Conservation (phyloP, 1,140 invertebrate species). For the Cecropterus lyciades region DNA sequence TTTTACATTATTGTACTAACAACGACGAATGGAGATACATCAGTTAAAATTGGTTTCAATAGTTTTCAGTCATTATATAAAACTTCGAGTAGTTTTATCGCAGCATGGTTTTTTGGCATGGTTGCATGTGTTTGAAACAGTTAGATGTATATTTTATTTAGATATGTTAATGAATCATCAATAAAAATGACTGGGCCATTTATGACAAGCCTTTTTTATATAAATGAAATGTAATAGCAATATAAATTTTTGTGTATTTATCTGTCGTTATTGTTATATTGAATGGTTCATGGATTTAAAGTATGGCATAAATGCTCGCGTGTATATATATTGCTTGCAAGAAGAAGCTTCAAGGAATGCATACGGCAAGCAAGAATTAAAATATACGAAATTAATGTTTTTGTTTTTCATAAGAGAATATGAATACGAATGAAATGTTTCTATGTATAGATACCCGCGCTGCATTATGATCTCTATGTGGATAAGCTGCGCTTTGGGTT, state of each 20-base stretch:
- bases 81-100: constrained; percentile 1
- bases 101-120: constrained; percentile 23
- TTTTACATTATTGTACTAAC: neutral
- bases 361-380: neutral
- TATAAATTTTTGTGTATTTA: no score
- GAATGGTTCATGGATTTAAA: neutral
- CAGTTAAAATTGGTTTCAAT: neutral
- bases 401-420: neutral
- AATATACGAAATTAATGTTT: neutral
- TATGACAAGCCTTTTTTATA: constrained; percentile 2
- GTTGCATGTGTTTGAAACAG: constrained; percentile 19
- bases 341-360: neutral
- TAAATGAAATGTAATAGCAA: neutral
- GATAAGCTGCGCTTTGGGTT: no score
- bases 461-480: no score
- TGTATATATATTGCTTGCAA: constrained; percentile 20
- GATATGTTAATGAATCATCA: neutral
- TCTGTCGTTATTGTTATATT: no score
- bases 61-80: neutral
- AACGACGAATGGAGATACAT: neutral
- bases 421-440: neutral
- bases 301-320: constrained; percentile 8
- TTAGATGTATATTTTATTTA: constrained; percentile 1
- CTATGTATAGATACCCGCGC: no score
- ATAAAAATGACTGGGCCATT: neutral